Conservation (phyloP, 2,888 invertebrate genomes). For the Patella caerulea region DNA sequence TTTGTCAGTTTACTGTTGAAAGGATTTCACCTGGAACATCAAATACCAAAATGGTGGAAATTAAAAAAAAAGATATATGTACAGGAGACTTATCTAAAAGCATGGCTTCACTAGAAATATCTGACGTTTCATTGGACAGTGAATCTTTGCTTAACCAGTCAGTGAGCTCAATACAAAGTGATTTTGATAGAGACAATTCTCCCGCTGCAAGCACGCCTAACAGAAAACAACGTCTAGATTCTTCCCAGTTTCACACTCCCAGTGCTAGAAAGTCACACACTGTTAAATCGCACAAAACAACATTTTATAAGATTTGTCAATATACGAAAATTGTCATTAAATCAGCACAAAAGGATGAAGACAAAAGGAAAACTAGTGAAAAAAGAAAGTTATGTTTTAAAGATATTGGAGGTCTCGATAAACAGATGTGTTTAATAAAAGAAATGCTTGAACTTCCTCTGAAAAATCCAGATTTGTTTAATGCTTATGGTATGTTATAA, state of each 20-base stretch:
- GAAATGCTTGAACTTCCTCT: constrained; percentile 55
- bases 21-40: constrained; percentile 16
- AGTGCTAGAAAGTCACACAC: constrained; percentile 3
- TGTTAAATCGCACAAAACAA: neutral
- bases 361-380: neutral
- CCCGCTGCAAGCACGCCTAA: constrained; percentile 14
- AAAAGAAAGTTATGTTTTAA: constrained; percentile 34
- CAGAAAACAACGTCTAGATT: constrained; percentile 1
- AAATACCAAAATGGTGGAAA: neutral
- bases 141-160: constrained; percentile 12
- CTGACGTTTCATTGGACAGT: constrained; percentile 24
- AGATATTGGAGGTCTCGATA: constrained; percentile 52
- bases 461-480: constrained; percentile 51
- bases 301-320: constrained; percentile 40
- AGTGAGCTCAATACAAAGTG: constrained; percentile 6
- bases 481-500: constrained; percentile 47
- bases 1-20: constrained; percentile 43
- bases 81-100: constrained; percentile 25
- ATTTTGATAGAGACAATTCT: constrained; percentile 9
- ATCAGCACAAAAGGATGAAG: neutral
- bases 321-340: constrained; percentile 36
- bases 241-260: constrained; percentile 33
- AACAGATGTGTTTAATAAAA: constrained; percentile 51
- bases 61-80: neutral
- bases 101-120: constrained; percentile 33